Conservation (phyloP, 2,888 invertebrate genomes). For the Margaritifera margaritifera region DNA sequence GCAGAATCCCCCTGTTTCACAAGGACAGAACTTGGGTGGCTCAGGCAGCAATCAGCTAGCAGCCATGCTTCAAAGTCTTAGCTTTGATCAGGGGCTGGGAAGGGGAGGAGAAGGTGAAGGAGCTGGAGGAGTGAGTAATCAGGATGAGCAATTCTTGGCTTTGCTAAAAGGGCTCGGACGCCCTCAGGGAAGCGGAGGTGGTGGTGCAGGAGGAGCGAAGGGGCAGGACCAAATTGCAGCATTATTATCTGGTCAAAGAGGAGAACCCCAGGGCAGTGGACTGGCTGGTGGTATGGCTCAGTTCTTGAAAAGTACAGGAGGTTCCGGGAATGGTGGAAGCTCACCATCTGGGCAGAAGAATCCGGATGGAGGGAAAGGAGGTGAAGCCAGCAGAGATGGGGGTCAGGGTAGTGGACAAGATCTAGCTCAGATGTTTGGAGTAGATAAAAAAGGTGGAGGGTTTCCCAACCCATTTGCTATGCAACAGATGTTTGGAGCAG, state of each 20-base stretch:
- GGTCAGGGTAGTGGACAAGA: slow-evolving; percentile 1
- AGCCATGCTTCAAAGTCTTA: slow-evolving; percentile 5
- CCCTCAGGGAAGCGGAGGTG: too few species aligned
- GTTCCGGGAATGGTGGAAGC: too few species aligned
- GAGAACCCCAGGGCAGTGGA: too few species aligned
- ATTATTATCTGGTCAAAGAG: too few species aligned
- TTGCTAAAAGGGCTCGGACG: too few species aligned
- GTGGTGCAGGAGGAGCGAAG: too few species aligned
- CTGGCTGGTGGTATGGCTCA: too few species aligned
- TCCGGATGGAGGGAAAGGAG: slow-evolving; percentile 1
- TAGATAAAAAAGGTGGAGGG: not conserved
- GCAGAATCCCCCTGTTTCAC: not conserved
- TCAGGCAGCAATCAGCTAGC: slow-evolving; percentile 1
- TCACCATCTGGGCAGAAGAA: not conserved
- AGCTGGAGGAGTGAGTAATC: not conserved
- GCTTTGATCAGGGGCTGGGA: slow-evolving; percentile 1
- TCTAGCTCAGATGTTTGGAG: not conserved
- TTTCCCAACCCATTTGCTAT: too few species aligned
- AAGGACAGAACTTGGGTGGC: not conserved
- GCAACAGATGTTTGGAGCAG: not conserved
- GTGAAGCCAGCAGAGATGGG: not conserved
- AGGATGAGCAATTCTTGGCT: too few species aligned
- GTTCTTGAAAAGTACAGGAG: too few species aligned
- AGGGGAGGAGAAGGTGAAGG: not conserved
- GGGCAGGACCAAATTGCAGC: too few species aligned